Percentiles rank a stretch among this genome's conserved stretches.
Conservation (phyloP, 2,797 vertebrate species). For the Hyperoplus lanceolatus region DNA sequence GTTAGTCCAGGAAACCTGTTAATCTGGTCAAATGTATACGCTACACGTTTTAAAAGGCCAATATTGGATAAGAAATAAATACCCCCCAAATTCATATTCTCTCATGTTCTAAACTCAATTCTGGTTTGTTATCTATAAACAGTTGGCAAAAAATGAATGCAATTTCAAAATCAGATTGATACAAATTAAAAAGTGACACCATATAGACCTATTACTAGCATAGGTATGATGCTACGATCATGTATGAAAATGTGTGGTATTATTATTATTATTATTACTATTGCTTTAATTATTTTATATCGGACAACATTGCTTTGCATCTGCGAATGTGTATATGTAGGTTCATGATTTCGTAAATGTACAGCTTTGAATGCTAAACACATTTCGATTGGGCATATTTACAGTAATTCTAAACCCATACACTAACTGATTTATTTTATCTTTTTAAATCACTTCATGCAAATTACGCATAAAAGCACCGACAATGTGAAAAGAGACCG, state of each 20-base stretch:
- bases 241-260: neutral
- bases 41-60: neutral
- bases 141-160: neutral
- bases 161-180: neutral
- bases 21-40: neutral
- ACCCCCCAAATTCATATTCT: neutral
- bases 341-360: neutral
- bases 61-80: constrained; percentile 5
- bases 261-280: neutral
- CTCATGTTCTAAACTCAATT: neutral
- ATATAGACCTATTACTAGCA: neutral
- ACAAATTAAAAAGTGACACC: neutral
- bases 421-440: neutral
- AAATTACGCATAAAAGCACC: constrained; percentile 2
- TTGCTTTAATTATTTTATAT: neutral
- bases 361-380: constrained; percentile 2
- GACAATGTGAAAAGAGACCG: constrained; percentile 5
- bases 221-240: neutral
- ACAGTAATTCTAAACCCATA: neutral
- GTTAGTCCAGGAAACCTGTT: neutral
- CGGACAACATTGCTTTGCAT: neutral
- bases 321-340: neutral
- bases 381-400: neutral
- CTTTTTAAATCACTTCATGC: neutral
- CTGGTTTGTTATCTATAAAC: neutral